Conservation (phyloP, 2,888 invertebrate genomes). For the Ennomos quercinarius region DNA sequence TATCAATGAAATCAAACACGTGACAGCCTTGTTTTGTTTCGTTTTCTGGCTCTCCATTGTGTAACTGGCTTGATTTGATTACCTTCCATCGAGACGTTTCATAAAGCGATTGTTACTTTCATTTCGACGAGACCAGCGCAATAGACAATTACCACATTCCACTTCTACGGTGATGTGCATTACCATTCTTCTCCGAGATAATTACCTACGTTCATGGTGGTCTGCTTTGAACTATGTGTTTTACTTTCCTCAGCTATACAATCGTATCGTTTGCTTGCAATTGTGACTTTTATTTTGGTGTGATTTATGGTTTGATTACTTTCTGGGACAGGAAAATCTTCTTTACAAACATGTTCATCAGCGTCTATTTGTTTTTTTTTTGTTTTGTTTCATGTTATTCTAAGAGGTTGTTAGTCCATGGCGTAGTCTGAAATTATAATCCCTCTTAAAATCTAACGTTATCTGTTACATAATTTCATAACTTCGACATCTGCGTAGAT, state of each 20-base stretch:
- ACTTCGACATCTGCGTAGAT: no score
- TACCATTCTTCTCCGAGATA: conserved; percentile 29
- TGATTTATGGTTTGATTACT: neutral
- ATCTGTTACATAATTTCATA: no score
- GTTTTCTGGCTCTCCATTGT: conserved; percentile 63
- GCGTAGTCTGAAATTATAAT: no score
- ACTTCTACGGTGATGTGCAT: conserved; percentile 38
- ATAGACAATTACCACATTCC: conserved; percentile 53
- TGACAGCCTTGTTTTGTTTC: conserved; percentile 57
- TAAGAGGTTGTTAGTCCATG: no score
- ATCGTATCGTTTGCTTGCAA: neutral
- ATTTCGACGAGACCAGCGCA: conserved; percentile 63
- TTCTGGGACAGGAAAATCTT: no score
- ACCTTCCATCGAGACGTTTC: conserved; percentile 73
- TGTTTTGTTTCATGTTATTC: no score
- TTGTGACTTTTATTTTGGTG: no score
- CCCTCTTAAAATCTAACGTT: no score
- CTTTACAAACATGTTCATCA: no score
- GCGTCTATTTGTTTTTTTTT: no score
- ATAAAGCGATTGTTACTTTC: conserved; percentile 81
- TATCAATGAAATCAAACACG: conserved; percentile 33
- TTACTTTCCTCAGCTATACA: conserved; percentile 7
- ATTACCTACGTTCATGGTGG: conserved; percentile 29
- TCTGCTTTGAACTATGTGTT: conserved; percentile 10
- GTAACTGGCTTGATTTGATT: conserved; percentile 73